phyloP scores from a whole-genome alignment of 2,888 invertebrate genomes.

The Eremobia ochroleuca region DNA sequence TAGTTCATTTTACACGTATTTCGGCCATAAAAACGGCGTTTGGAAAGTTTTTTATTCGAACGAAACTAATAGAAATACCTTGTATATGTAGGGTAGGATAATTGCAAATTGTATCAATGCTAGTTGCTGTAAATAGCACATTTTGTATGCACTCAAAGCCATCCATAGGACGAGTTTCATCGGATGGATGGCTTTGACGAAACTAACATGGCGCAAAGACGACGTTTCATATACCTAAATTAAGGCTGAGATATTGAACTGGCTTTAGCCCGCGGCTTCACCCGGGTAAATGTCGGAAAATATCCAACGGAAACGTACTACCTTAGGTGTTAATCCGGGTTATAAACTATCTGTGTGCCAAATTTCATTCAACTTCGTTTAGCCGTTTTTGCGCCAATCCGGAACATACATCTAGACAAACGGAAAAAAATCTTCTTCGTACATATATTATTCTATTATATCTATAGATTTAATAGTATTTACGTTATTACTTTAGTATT shows the following conservation, averaged over 20 bases:
- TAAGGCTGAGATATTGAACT: not conserved
- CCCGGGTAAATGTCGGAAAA: not conserved
- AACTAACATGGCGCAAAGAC: not conserved
- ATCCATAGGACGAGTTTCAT: not conserved
- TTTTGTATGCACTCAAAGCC: constrained; percentile 13
- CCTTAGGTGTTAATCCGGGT: not conserved
- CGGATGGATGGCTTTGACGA: not conserved
- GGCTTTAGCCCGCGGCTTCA: not conserved
- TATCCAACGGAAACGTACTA: not conserved
- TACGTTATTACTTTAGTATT: not conserved
- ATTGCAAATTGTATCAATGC: not conserved
- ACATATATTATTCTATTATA: not conserved
- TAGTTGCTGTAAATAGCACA: not conserved
- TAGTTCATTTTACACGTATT: constrained; percentile 31
- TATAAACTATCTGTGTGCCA: not conserved
- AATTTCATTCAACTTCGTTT: not conserved
- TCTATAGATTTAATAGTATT: not conserved
- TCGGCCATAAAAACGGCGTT: constrained; percentile 18
- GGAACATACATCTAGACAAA: not conserved
- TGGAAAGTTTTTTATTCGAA: constrained; percentile 10
- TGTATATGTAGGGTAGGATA: not conserved
- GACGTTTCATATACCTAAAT: not conserved
- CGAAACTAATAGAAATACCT: constrained; percentile 5
- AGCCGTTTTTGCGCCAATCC: not conserved
- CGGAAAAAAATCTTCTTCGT: not conserved